Evolutionary conservation across 1,140 invertebrate genomes (phyloP), one percentile per base, ranked within the genome.

Genomic region (Neodiprion pinetum): DNA sequence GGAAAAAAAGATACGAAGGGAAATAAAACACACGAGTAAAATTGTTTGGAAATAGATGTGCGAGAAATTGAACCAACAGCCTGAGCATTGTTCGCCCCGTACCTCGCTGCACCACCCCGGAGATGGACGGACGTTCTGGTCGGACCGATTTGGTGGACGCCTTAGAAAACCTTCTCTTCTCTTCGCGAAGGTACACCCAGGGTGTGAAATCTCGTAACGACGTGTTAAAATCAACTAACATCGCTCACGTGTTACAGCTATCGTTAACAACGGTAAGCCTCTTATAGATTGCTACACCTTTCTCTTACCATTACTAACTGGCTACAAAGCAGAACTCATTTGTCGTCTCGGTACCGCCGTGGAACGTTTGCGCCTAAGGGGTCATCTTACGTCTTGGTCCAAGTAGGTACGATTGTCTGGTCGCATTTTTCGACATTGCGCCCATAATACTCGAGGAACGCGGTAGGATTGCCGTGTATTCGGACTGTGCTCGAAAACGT

Each of bases 161-260:
- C 7, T 61, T 8, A 17, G 53, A 61, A 14, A 17, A 61, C 11
- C 53, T 61, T 17, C 53, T 61, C 53, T 61, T 17, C n/a, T 61
- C 53, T 61, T 14, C 53, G 11, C 53, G 53, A 61, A 12, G 53
- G n/a, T 14, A 17, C 53, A 28, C n/a, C 48, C 40, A 9, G 67
- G 79, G 83, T 84, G 83, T 76, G 82, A 84, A 84, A 82, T 82
- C 76, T 84, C 79, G 81, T 83, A 84, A 85, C 78, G 79, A 85
- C 74, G 79, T 79, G 82, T 80, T 82, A 85, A 85, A 77, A 78
- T 76, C 76, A 73, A 80, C 78, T 80, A 81, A 84, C 75, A 78
- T 28, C 72, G 72, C 67, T 61, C 53, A 61, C 53, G 53, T 61
- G 53, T 61, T 17, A 17, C 28, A 40, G 28, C 28, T 69, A 69